phyloP scores from a whole-genome alignment of 2,113 vertebrate species.

The Hyla sarda region DNA sequence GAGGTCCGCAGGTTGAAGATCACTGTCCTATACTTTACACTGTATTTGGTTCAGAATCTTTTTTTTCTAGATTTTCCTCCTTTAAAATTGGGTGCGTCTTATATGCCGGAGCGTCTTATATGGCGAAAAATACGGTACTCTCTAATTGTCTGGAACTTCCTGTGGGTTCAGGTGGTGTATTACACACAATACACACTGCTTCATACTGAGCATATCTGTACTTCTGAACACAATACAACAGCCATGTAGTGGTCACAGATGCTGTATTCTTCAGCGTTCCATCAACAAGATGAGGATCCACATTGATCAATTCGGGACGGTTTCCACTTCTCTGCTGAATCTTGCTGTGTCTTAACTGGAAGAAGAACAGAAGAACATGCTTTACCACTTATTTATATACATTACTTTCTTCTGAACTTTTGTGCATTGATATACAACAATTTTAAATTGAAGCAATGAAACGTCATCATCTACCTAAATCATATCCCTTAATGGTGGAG shows the following conservation, averaged over 20 bases:
- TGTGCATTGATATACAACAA: background rate
- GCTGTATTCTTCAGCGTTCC: conserved; percentile 63
- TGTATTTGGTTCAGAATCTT: too few relatives aligned
- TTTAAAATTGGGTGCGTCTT: too few relatives aligned
- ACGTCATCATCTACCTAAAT: too few relatives aligned
- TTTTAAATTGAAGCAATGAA: too few relatives aligned
- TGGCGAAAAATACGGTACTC: too few relatives aligned
- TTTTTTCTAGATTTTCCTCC: too few relatives aligned
- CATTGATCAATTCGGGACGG: conserved; percentile 69
- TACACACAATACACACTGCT: background rate
- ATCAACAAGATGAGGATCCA: conserved; percentile 61
- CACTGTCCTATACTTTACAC: too few relatives aligned
- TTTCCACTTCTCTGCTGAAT: conserved; percentile 65
- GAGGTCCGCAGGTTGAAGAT: too few relatives aligned
- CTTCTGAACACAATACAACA: conserved; percentile 31
- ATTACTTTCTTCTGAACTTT: background rate
- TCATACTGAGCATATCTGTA: background rate
- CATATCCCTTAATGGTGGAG: too few relatives aligned
- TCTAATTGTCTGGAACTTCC: conserved; percentile 12
- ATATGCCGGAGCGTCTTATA: too few relatives aligned
- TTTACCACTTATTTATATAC: background rate
- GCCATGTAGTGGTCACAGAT: conserved; percentile 67
- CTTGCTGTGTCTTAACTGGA: conserved; percentile 78
- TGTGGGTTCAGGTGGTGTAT: conserved; percentile 16
- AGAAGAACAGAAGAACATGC: conserved; percentile 62